Base-by-base conservation (phyloP, 2,113 vertebrate genomes). In the Clarias gariepinus region DNA sequence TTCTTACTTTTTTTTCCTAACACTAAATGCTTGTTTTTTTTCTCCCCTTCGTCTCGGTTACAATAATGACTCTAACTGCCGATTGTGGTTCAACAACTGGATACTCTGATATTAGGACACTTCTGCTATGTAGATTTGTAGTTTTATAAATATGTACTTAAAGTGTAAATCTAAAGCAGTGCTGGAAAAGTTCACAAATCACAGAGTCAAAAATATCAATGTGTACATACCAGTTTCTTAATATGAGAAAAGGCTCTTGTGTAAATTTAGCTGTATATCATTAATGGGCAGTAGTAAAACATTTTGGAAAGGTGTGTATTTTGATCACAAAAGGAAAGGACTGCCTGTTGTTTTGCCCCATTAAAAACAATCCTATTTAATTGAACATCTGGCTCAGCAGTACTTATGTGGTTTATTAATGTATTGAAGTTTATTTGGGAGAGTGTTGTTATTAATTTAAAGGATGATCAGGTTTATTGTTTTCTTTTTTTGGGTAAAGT, bases 131-230 rank as follows among this genome's bases (percentile, higher is more conserved):
- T 91, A 88, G 53, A 90, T 78, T 21, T 68, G 57, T 90, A 79
- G 18, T 69, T 87, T 81, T 87, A 91, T 88, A 91, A 91, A 92
- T 91, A 90, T 91, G 91, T 90, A 91, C 77, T 88, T 91, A 80
- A 73, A 86, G 86, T 91, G 91, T 92, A 92, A 92, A 92, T 91
- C 90, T 80, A n/a, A 58, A 60, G 16, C 55, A 60, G 13, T 19
- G 15, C 76, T 58, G 61, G 71, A 33, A 81, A 84, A 73, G 47
- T 74, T 47, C 30, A 68, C 63, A 52, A 61, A 36, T 81, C 53
- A 36, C 23, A 84, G 19, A 58, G 73, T 53, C 47, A 36, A 19
- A 25, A 61, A 36, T 47, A 47, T 47, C 47, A 47, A 68, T 71
- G 10, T 61, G 64, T 73, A 73, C 55, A 81, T 28, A 76, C 19